Base-by-base conservation (phyloP, 1,140 invertebrate genomes). In the Aphelenchoides avenae region DNA sequence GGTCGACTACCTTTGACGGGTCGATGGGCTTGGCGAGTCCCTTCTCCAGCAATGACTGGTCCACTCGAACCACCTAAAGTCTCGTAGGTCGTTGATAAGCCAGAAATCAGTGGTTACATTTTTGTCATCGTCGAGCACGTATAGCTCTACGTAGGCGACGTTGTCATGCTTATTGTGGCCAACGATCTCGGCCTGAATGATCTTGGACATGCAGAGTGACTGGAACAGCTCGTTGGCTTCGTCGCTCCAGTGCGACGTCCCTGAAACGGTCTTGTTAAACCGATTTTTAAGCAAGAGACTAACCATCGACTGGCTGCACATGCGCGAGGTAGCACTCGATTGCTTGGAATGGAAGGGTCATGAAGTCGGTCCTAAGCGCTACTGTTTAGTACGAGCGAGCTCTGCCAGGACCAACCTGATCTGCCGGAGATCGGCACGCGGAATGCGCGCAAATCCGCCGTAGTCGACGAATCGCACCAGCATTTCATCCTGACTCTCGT, bases 331-430 rank as follows among this genome's bases (percentile, higher is more conserved):
- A 86, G 73, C 91, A 89, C 82, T 96, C 92, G 33, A 88, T 86
- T 40, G 91, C 89, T 84, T 96, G 92, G 82, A 96, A 95, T 18
- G 92, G 92, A 69, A 96, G 80, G 26, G 84, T 82, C 81, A 93
- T 86, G 76, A 91, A 94, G 79, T 96, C 90, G 31, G 68, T 55
- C 29, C 65, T 63, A 33, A 39, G 57, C 11, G 42, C 15, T 44
- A 44, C 11, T 18, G 22, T 11, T 11, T 11, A 5, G 13, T 43
- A 46, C 51, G 3, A 51, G 3, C 15, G n/a, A 51, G 9, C 41
- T 26, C 15, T 40, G 51, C n/a, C n/a, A 51, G 26, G n/a, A 51
- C 9, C 6, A 29, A 67, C 65, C 61, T 84, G 55, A 97, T 91
- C 80, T 91, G 87, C 70, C 87, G 77, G 6, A 94, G 83, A 54